Evolutionary conservation across 2,113 vertebrate genomes (phyloP).

Genomic region (Tichodroma muraria): DNA sequence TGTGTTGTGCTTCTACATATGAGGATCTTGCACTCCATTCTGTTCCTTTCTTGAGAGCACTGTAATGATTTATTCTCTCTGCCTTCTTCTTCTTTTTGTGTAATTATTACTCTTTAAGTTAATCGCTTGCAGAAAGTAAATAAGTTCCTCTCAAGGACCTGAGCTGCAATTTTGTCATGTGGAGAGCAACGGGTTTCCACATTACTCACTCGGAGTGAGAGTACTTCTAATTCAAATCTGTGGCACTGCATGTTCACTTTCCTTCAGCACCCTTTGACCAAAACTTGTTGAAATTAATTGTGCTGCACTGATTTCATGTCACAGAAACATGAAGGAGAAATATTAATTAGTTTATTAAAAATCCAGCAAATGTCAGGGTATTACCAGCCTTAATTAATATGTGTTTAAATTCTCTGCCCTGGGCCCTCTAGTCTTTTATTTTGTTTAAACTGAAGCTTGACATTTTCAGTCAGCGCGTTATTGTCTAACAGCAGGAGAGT

Average conservation of each 20-base stretch:
- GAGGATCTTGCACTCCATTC: neutral
- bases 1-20: neutral
- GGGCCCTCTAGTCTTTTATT: slow-evolving; percentile 58
- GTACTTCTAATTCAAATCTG: neutral
- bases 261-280: neutral
- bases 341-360: slow-evolving; percentile 64
- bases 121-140: slow-evolving; percentile 1
- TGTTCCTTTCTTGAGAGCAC: neutral
- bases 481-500: slow-evolving; percentile 62
- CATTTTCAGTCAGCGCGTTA: slow-evolving; percentile 69
- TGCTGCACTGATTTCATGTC: slow-evolving; percentile 16
- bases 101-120: neutral
- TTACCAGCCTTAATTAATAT: slow-evolving; percentile 62
- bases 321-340: slow-evolving; percentile 53
- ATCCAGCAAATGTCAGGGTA: slow-evolving; percentile 47
- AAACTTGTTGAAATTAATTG: slow-evolving; percentile 56
- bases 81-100: neutral
- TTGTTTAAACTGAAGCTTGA: slow-evolving; percentile 69
- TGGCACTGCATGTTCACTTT: neutral
- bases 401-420: slow-evolving; percentile 60
- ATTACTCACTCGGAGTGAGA: neutral
- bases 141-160: neutral
- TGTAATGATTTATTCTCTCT: neutral
- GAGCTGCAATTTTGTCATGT: neutral
- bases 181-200: neutral